Evolutionary conservation across 1,140 invertebrate genomes (phyloP), one percentile per base, ranked within the genome.

Genomic region (Pogonomyrmex californicus): DNA sequence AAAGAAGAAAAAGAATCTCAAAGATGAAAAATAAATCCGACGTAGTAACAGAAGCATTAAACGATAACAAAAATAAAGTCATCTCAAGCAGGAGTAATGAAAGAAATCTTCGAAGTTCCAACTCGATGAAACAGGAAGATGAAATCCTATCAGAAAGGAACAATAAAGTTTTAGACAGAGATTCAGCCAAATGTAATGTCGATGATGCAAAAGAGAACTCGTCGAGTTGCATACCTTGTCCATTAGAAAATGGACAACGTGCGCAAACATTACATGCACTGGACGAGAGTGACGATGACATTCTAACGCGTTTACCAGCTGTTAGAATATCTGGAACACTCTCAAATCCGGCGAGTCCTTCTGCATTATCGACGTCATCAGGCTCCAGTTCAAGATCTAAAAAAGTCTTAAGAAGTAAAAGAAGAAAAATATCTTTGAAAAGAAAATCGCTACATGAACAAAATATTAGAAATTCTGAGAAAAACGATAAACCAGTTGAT

Each of bases 241-340:
- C 62, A 75, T 63, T 6, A 4, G 5, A 1, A 30, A 2, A 4
- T 30, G 17, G 9, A 36, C 23, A 77, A 60, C 7, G 12, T 62
- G 10, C 9, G 36, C 12, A 58, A 44, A 41, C 4, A 1, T 41
- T 17, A 30, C 14, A 12, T 14, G 0, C 14, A 14, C 10, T 51
- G 7, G 33, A 66, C 6, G 75, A 83, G 3, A 47, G 68, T 17
- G 88, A 92, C 3, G 91, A 93, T 7, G 93, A 94, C 44, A 86
- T 92, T 73, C 51, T 94, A 2, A 85, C 70, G 5, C 91, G 79
- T 10, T 88, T 94, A 54, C 93, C 93, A 6, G 86, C 75, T 17
- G 89, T 94, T 38, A 91, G 71, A 56, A 91, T 94, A 85, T 87
- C 86, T 1, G 92, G 92, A 17, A 91, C 91, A 4, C 41, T 76